Base-by-base conservation (phyloP, 92 coral and sea anemone genomes). In the Epizoanthus ramosus region DNA sequence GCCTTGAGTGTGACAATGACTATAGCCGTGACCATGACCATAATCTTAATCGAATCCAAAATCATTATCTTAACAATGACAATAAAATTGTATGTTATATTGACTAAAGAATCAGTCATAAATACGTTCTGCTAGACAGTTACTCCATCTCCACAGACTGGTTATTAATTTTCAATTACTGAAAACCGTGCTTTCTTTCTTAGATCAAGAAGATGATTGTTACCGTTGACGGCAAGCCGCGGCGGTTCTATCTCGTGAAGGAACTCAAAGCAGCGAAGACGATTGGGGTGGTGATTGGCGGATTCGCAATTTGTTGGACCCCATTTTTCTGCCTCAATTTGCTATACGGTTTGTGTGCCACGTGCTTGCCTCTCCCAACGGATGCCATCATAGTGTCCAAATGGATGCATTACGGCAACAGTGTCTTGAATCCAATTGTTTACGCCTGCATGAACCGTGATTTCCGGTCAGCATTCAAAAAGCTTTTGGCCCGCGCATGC, bases 371-470 rank as follows among this genome's bases (percentile, higher is more conserved):
- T 14, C 71, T 94, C 56, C 93, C 95, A n/a, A 39, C 50, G 41
- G 95, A 90, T 76, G 81, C 95, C 5, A 94, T 96, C 19, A 85
- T 96, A 15, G 94, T 93, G 7, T 90, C 94, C 15, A 96, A 96
- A 70, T 96, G 99, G 98, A 87, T 96, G 91, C 99, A 96, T 75
- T 96, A 96, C 69, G 97, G 91, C 65, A 96, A 96, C 89, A 96
- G 99, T 68, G 98, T 94, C 8, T 88, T 96, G 2, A 96, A 96
- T 77, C 99, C 99, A 5, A 85, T 96, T 39, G 94, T 96, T 50
- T 96, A 96, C 85, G 98, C 99, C 19, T 87, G 97, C 75, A 96
- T 96, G 99, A 96, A 96, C 87, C 91, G 93, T 33, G 99, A 96
- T 45, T 96, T 94, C 83, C 91, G 92, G 28, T 83, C 90, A 39